Evolutionary conservation across 2,797 vertebrate genomes (phyloP).

Genomic region (Ciconia nigra): DNA sequence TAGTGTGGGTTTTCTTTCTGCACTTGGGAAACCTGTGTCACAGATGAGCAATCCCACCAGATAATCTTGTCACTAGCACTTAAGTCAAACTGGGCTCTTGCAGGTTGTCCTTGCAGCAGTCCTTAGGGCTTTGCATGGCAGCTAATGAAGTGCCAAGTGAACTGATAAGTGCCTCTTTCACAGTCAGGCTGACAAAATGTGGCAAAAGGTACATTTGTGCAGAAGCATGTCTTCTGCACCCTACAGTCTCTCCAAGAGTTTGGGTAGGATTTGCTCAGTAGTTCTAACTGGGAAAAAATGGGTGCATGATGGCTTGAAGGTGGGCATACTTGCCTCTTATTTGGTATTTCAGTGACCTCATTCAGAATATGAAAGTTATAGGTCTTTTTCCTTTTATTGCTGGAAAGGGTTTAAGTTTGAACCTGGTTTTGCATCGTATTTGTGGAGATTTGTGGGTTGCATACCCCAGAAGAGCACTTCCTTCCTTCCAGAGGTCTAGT

Average conservation of each 20-base stretch:
- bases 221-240: not conserved
- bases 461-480: not conserved
- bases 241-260: rapidly evolving
- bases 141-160: not conserved
- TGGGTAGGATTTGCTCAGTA: not conserved
- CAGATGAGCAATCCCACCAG: not conserved
- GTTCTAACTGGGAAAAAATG: not conserved
- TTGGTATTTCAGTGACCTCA: not conserved
- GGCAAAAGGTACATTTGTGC: not conserved
- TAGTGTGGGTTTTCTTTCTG: not conserved
- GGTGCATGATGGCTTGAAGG: not conserved
- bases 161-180: not conserved
- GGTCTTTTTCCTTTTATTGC: not conserved
- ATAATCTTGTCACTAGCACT: not conserved
- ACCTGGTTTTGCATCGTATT: not conserved
- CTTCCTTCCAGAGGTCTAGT: not conserved
- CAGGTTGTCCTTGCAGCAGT: not conserved
- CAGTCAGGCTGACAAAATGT: not conserved
- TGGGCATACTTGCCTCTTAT: not conserved
- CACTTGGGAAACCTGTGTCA: not conserved
- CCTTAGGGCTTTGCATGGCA: not conserved
- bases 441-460: not conserved
- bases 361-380: not conserved
- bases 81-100: not conserved
- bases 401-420: not conserved